phyloP scores from a whole-genome alignment of 2,888 invertebrate genomes.

The Hirtodrosophila duncani region DNA sequence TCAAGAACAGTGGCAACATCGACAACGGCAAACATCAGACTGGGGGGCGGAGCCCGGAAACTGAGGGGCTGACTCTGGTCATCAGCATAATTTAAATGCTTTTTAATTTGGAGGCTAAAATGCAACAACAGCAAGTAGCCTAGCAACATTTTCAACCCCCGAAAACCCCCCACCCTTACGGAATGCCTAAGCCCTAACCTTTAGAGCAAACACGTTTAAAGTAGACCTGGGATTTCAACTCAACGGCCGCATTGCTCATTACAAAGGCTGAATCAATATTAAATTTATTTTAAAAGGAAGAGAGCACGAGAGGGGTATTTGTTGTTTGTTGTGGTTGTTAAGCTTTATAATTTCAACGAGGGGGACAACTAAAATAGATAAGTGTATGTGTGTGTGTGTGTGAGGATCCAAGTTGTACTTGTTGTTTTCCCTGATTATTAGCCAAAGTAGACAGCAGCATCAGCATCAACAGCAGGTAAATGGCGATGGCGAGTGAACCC shows the following conservation, averaged over 20 bases:
- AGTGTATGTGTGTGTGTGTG: conserved; percentile 11
- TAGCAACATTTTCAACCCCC: conserved; percentile 25
- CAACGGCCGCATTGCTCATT: conserved; percentile 64
- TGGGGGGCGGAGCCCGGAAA: neutral
- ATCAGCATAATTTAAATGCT: conserved; percentile 71
- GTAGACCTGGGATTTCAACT: conserved; percentile 51
- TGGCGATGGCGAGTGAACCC: too few relatives aligned
- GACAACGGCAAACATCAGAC: neutral
- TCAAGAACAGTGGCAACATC: neutral
- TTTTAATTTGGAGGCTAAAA: conserved; percentile 64
- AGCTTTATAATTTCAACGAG: conserved; percentile 41
- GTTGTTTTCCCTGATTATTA: conserved; percentile 21
- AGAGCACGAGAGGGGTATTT: neutral
- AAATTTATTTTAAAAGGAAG: conserved; percentile 58
- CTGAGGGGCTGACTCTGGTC: conserved; percentile 43
- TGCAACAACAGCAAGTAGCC: conserved; percentile 59
- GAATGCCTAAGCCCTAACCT: neutral
- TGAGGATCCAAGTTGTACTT: too few relatives aligned
- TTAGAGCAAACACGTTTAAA: conserved; percentile 30
- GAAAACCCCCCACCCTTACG: neutral
- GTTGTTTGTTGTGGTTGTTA: conserved; percentile 52
- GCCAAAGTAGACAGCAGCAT: conserved; percentile 31
- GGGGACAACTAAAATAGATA: conserved; percentile 17
- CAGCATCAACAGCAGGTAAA: conserved; percentile 29
- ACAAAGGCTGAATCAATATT: conserved; percentile 71